Percentiles rank a stretch among this genome's conserved stretches.
phyloP scores from a whole-genome alignment of 2,888 invertebrate species.

The Chloroclystis v-ata region DNA sequence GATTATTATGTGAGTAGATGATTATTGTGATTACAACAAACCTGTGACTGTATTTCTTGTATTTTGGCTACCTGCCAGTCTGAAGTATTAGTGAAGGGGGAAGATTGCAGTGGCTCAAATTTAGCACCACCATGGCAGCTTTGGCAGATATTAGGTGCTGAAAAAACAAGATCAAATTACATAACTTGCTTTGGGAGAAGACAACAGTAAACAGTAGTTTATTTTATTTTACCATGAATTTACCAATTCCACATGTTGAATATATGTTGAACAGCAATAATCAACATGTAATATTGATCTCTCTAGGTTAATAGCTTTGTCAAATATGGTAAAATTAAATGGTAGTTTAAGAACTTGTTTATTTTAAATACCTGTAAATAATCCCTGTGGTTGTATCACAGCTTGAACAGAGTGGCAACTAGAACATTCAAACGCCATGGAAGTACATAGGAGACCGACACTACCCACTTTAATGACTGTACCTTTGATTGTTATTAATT shows the following conservation, averaged over 20 bases:
- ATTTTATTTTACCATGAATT: too few relatives aligned
- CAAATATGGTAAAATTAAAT: too few relatives aligned
- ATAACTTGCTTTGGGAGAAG: too few relatives aligned
- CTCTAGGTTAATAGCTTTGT: too few relatives aligned
- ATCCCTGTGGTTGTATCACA: conserved; percentile 79
- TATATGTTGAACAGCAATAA: too few relatives aligned
- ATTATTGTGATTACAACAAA: conserved; percentile 32
- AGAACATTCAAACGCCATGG: conserved; percentile 87
- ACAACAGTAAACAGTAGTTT: too few relatives aligned
- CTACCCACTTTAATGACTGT: conserved; percentile 90
- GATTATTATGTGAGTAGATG: too few relatives aligned
- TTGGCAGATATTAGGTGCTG: conserved; percentile 78
- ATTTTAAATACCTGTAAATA: conserved; percentile 69
- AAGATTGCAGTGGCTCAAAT: conserved; percentile 81
- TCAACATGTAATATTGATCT: too few relatives aligned
- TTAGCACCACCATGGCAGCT: conserved; percentile 79
- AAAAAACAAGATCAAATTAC: conserved; percentile 27
- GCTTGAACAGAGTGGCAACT: conserved; percentile 83
- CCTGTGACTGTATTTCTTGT: conserved; percentile 88
- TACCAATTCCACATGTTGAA: too few relatives aligned
- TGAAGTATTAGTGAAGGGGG: conserved; percentile 84
- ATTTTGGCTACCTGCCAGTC: conserved; percentile 89
- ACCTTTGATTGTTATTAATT: conserved; percentile 88
- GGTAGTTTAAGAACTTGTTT: too few relatives aligned
- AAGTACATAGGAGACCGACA: conserved; percentile 83